These are phyloP conservation scores for Electrophaes corylata DNA, from an alignment of 2,888 invertebrate genomes.

Conservation along the genomic window DNA sequence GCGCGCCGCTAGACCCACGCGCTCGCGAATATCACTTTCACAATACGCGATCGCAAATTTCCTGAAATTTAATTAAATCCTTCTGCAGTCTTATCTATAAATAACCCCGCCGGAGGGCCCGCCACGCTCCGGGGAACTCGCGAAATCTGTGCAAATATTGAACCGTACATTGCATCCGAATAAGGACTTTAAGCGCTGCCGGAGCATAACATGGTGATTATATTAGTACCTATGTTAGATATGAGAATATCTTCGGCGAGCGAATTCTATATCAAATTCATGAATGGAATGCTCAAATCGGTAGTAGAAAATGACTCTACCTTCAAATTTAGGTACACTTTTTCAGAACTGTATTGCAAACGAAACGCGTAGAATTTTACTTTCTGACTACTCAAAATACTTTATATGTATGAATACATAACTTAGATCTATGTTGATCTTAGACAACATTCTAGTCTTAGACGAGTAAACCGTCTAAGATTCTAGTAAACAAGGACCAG, in stretches of 20 bases:
- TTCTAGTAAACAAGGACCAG: constrained; percentile 24
- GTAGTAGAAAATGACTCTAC: not conserved
- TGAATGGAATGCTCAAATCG: not conserved
- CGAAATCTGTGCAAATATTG: constrained; percentile 59
- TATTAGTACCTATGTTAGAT: constrained; percentile 45
- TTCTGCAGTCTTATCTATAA: constrained; percentile 61
- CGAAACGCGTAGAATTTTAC: not conserved
- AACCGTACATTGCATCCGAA: constrained; percentile 54
- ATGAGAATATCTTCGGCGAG: not conserved
- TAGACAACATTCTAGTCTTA: constrained; percentile 7
- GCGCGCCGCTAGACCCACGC: constrained; percentile 75
- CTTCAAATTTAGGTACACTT: not conserved
- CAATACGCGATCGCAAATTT: constrained; percentile 56
- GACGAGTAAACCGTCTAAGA: no score
- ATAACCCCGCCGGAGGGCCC: constrained; percentile 53
- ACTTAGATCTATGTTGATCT: not conserved
- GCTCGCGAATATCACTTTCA: constrained; percentile 71
- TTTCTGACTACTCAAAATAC: not conserved
- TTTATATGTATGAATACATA: not conserved
- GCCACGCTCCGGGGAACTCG: constrained; percentile 47
- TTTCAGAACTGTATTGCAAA: not conserved
- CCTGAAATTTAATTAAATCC: constrained; percentile 53
- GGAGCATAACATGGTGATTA: constrained; percentile 52
- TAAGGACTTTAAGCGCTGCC: constrained; percentile 52
- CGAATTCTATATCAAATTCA: constrained; percentile 1